A percentile compares a stretch with the other conserved stretches of the same genome.
Conservation (phyloP, 2,797 vertebrate species). For the Todus mexicanus region DNA sequence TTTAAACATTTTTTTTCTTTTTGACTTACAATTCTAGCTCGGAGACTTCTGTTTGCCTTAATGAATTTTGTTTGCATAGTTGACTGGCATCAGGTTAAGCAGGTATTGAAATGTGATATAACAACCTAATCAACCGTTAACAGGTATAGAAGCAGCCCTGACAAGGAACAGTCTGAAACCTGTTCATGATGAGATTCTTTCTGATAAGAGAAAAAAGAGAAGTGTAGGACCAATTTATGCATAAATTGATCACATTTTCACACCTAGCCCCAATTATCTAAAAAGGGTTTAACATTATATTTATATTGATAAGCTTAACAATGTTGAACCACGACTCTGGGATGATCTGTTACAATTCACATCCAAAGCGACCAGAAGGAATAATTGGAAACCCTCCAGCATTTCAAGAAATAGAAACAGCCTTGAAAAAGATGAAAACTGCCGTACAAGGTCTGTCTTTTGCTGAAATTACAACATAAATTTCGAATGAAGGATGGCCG, state of each 20-base stretch:
- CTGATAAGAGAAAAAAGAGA: conserved; percentile 60
- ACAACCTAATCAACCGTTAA: conserved; percentile 62
- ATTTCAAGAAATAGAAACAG: conserved; percentile 77
- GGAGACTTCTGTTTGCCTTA: conserved; percentile 38
- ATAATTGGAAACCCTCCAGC: conserved; percentile 79
- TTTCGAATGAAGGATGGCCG: conserved; percentile 73
- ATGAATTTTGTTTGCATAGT: conserved; percentile 60
- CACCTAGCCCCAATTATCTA: conserved; percentile 79
- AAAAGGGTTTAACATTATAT: conserved; percentile 78
- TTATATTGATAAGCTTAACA: conserved; percentile 81
- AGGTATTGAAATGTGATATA: conserved; percentile 50
- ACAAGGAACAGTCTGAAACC: conserved; percentile 57
- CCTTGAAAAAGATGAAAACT: conserved; percentile 78
- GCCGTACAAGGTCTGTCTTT: conserved; percentile 73
- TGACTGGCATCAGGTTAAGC: conserved; percentile 54
- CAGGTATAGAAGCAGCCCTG: conserved; percentile 57
- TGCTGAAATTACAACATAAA: conserved; percentile 80
- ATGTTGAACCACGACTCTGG: conserved; percentile 74
- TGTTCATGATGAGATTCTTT: conserved; percentile 53
- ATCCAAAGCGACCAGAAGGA: conserved; percentile 81
- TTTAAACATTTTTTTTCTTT: neutral
- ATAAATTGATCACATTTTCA: conserved; percentile 77
- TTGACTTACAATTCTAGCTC: neutral
- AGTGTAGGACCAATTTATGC: conserved; percentile 70
- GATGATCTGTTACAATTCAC: conserved; percentile 78